phyloP scores from a whole-genome alignment of 2,888 invertebrate species.

The Acanthopleura granulata region DNA sequence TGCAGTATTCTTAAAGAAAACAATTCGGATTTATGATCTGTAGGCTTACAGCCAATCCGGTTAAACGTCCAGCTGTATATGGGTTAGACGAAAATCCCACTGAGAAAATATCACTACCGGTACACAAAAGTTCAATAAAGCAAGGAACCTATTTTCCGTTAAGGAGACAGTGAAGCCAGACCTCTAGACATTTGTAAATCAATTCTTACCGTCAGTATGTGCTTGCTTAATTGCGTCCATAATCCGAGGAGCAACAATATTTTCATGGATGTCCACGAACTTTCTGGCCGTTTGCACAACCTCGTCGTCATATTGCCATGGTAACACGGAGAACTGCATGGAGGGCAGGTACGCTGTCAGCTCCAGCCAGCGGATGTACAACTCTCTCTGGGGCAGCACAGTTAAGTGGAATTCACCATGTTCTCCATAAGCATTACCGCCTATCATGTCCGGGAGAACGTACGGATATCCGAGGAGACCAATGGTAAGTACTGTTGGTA shows the following conservation, averaged over 20 bases:
- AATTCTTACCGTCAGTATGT: conserved; percentile 36
- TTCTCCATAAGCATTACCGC: conserved; percentile 76
- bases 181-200: no score
- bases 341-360: conserved; percentile 91
- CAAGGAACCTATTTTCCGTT: no score
- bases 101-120: no score
- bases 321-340: conserved; percentile 90
- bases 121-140: no score
- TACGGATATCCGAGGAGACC: conserved; percentile 89
- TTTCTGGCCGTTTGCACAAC: conserved; percentile 45
- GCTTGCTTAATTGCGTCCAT: conserved; percentile 49
- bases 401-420: conserved; percentile 17
- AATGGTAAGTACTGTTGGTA: conserved; percentile 80
- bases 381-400: conserved; percentile 61
- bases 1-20: no score
- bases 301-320: conserved; percentile 86
- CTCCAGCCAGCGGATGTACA: conserved; percentile 86
- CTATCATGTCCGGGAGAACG: conserved; percentile 92
- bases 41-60: no score
- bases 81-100: no score
- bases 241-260: conserved; percentile 39
- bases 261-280: conserved; percentile 42
- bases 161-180: no score
- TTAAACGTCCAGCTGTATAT: no score
- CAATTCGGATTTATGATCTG: no score